Evolutionary conservation across 2,888 invertebrate genomes (phyloP).

Genomic region (Tachina lurida): DNA sequence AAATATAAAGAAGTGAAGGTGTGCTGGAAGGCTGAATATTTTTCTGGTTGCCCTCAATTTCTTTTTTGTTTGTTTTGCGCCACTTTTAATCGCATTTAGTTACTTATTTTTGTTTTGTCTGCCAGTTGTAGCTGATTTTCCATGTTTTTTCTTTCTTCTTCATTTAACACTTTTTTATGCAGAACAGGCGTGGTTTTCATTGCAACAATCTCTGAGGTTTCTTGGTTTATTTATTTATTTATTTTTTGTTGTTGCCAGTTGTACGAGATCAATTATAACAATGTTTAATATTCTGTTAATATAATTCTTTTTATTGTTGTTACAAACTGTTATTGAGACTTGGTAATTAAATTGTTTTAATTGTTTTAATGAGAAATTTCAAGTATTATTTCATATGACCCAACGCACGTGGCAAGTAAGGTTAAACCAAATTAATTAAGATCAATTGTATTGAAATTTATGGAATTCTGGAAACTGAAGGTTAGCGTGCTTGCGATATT

Average conservation of each 20-base stretch:
- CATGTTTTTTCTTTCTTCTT: neutral
- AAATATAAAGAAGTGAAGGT: constrained; percentile 10
- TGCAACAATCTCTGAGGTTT: constrained; percentile 11
- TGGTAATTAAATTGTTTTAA: constrained; percentile 47
- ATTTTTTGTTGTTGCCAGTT: neutral
- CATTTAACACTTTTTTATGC: constrained; percentile 34
- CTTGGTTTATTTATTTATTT: neutral
- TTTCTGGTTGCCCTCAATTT: constrained; percentile 32
- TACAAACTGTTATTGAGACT: constrained; percentile 34
- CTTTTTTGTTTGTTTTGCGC: neutral
- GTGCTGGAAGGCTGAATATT: constrained; percentile 15
- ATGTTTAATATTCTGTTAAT: constrained; percentile 40
- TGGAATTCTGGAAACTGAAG: no score
- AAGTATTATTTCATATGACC: neutral
- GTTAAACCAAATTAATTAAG: constrained; percentile 36
- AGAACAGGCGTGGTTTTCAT: constrained; percentile 52
- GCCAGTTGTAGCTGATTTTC: constrained; percentile 5
- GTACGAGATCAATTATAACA: constrained; percentile 24
- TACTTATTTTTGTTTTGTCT: neutral
- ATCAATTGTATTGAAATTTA: no score
- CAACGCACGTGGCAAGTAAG: neutral
- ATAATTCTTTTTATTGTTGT: constrained; percentile 1
- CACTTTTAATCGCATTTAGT: constrained; percentile 3
- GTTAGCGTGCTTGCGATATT: no score
- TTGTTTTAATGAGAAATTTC: constrained; percentile 18